Percentiles rank a stretch among this genome's conserved stretches.
phyloP scores from a whole-genome alignment of 2,113 vertebrate species.

The Terrapene triunguis region DNA sequence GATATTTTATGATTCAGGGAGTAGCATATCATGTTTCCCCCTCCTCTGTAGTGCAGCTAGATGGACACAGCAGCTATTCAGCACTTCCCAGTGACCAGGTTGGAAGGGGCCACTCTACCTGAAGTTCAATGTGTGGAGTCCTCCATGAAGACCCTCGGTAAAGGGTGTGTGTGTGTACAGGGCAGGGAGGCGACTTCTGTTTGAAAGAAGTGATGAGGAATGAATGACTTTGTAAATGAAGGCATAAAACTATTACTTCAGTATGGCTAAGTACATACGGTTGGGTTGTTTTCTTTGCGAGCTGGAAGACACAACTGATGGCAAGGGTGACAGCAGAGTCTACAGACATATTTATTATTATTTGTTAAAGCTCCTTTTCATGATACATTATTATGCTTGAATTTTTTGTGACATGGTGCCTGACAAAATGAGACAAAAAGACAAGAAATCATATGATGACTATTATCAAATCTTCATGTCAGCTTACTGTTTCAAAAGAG shows the following conservation, averaged over 20 bases:
- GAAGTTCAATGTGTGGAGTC: neutral
- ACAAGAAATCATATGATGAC: neutral
- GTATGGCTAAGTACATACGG: neutral
- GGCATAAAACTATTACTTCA: neutral
- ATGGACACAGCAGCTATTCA: neutral
- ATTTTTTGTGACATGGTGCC: conserved; percentile 19
- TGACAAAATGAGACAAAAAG: conserved; percentile 15
- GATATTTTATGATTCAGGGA: neutral
- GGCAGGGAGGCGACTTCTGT: neutral
- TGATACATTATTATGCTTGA: neutral
- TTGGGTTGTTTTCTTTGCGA: neutral
- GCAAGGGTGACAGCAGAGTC: neutral
- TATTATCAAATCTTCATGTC: neutral
- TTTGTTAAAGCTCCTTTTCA: neutral
- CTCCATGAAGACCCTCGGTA: neutral
- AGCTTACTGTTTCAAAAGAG: neutral
- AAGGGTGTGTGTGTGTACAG: neutral
- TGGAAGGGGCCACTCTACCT: neutral
- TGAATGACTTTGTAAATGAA: neutral
- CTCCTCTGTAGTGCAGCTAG: neutral
- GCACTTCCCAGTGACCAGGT: neutral
- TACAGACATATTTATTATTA: neutral
- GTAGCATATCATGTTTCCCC: neutral
- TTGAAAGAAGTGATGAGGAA: neutral
- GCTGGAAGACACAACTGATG: neutral